A percentile compares a stretch with the other conserved stretches of the same genome.
Conservation (phyloP, 2,797 vertebrate species). For the Cuniculus paca region DNA sequence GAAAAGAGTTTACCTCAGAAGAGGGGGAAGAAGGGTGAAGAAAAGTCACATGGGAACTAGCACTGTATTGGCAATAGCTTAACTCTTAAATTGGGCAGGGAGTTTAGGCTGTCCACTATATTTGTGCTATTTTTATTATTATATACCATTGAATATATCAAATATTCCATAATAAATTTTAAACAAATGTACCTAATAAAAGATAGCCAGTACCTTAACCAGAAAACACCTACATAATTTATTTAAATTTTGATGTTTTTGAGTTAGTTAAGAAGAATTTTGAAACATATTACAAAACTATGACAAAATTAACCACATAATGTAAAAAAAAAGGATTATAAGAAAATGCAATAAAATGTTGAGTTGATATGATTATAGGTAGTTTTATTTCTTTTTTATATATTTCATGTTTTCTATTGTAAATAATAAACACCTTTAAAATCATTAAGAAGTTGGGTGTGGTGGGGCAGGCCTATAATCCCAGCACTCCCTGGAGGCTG, state of each 20-base stretch:
- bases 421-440: conserved; percentile 42
- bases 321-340: conserved; percentile 27
- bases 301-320: conserved; percentile 14
- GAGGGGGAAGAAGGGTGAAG: background rate
- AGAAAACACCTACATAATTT: conserved; percentile 34
- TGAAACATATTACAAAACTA: conserved; percentile 16
- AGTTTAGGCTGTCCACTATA: background rate
- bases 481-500: no score
- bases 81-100: background rate
- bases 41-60: background rate
- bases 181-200: conserved; percentile 27
- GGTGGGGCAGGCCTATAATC: no score
- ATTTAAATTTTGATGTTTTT: background rate
- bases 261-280: conserved; percentile 28
- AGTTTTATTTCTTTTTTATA: conserved; percentile 12
- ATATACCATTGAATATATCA: background rate
- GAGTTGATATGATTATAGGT: background rate
- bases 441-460: no score
- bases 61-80: background rate
- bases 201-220: background rate
- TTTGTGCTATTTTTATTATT: background rate
- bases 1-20: background rate
- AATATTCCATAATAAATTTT: background rate
- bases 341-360: conserved; percentile 23
- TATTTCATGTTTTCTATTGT: background rate